phyloP scores from a whole-genome alignment of 2,113 vertebrate species.

The Oxygymnocypris stewartii region DNA sequence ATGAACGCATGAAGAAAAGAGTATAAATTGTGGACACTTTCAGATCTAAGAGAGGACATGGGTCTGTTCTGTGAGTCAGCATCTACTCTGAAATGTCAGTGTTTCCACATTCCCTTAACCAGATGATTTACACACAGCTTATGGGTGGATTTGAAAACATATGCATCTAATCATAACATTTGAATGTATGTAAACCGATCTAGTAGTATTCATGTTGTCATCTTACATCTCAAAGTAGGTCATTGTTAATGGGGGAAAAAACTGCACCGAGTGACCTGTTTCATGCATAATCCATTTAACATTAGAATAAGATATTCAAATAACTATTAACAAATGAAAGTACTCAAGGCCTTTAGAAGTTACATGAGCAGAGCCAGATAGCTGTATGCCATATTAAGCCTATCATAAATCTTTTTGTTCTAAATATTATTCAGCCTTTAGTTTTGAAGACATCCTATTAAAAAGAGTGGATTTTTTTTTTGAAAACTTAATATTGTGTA shows the following conservation, averaged over 20 bases:
- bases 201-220: not conserved
- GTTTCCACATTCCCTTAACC: not conserved
- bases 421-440: not conserved
- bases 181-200: not conserved
- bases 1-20: not conserved
- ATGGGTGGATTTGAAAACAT: constrained; percentile 22
- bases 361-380: not conserved
- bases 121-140: constrained; percentile 39
- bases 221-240: not conserved
- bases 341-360: not conserved
- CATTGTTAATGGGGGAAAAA: not conserved
- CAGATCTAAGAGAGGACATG: not conserved
- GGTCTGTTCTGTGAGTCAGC: constrained; percentile 23
- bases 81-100: constrained; percentile 15
- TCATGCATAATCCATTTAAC: not conserved
- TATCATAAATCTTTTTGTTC: not conserved
- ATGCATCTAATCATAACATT: not conserved
- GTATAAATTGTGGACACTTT: not conserved
- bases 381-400: not conserved
- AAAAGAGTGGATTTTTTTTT: not conserved
- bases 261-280: not conserved
- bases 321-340: not conserved
- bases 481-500: not conserved
- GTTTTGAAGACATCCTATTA: not conserved
- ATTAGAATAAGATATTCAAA: not conserved